A percentile compares a stretch with the other conserved stretches of the same genome.
Evolutionary conservation across 2,113 vertebrate genomes (phyloP).

Genomic region (Galemys pyrenaicus): DNA sequence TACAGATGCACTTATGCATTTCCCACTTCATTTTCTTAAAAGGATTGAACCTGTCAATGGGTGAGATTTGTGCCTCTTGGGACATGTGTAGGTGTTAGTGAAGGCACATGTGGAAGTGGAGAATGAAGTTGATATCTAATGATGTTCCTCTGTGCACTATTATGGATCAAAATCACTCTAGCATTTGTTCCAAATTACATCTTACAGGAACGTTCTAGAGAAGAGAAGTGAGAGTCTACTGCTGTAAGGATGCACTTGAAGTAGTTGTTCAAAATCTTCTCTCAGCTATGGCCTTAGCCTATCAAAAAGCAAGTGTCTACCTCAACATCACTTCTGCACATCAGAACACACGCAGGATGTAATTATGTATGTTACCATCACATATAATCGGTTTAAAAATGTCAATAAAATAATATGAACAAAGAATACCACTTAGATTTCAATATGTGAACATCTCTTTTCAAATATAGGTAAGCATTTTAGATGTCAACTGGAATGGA

Average conservation of each 20-base stretch:
- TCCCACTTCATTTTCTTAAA: background rate
- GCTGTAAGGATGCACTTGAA: background rate
- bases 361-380: background rate
- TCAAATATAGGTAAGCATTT: background rate
- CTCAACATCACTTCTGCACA: background rate
- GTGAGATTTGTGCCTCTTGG: background rate
- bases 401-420: background rate
- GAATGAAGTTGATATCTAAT: background rate
- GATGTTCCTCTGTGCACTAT: background rate
- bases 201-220: background rate
- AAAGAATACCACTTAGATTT: background rate
- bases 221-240: background rate
- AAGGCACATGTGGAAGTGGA: background rate
- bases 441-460: conserved; percentile 15
- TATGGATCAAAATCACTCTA: conserved; percentile 3
- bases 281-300: background rate
- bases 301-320: background rate
- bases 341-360: background rate
- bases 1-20: background rate
- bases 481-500: background rate
- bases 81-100: background rate
- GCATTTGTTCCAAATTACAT: background rate
- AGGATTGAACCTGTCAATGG: background rate
- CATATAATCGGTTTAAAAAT: background rate
- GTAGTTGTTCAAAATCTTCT: background rate